These are phyloP conservation scores for Sparidentex hasta DNA, from an alignment of 2,797 vertebrate genomes.

Conservation along the genomic window DNA sequence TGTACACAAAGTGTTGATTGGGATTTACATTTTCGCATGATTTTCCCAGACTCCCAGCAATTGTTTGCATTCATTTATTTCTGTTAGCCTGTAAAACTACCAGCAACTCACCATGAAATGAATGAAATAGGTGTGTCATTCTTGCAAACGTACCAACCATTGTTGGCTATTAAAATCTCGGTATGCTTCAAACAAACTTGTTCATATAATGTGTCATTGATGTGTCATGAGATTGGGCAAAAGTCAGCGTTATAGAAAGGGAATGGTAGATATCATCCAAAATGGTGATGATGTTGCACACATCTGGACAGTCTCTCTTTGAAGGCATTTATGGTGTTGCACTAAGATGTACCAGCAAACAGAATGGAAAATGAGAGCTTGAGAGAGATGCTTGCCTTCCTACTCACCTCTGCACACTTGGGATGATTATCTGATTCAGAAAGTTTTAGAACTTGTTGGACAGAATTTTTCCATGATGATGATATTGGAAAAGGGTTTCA, in stretches of 20 bases:
- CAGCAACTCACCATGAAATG: neutral
- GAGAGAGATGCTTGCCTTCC: neutral
- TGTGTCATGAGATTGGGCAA: too few relatives aligned
- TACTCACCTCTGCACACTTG: neutral
- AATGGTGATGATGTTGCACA: neutral
- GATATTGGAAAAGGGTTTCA: neutral
- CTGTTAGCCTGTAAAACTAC: neutral
- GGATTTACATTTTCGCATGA: neutral
- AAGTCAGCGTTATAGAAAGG: neutral
- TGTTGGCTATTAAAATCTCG: neutral
- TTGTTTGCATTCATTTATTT: conserved; percentile 1
- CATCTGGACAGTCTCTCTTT: neutral
- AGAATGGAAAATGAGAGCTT: neutral
- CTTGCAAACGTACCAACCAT: neutral
- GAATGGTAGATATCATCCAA: neutral
- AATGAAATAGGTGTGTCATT: neutral
- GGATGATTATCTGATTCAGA: neutral
- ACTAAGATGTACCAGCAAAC: neutral
- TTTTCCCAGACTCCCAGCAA: neutral
- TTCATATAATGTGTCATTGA: neutral
- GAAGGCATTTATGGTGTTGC: neutral
- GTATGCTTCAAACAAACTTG: neutral
- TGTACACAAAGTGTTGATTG: conserved; percentile 11
- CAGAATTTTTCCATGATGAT: neutral
- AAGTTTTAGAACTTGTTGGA: neutral